Base-by-base conservation (phyloP, 2,797 vertebrate species). In the Chiroxiphia lanceolata region DNA sequence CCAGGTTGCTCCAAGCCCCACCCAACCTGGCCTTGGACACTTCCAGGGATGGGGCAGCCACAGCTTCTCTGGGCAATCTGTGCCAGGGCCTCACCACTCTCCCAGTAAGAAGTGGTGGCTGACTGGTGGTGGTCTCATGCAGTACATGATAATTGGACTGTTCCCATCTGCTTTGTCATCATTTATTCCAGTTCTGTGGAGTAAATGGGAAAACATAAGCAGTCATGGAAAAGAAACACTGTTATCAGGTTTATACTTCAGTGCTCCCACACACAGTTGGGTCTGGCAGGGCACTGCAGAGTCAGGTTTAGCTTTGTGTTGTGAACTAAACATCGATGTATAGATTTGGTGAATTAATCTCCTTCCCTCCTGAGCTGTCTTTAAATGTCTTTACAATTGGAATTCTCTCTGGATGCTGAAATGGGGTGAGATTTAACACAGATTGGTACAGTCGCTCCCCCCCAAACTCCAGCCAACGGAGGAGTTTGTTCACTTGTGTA, bases 391-490 rank as follows among this genome's bases (percentile, higher is more conserved):
- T 80, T 51, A 29, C 51, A 61, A 72, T 23, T 48, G 76, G 51
- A 89, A 7, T 85, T 84, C 77, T 96, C 89, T 93, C 91, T 97
- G 84, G 94, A 68, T 95, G 94, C 94, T 96, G 94, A 95, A 96
- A 94, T 0, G 78, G 94, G 94, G 87, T 87, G 95, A 97, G 94
- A 93, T 36, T 16, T 10, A 70, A 60, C 68, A 60, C 31, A 31
- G 87, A 74, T 42, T 71, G 87, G 40, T 88, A 13, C 0, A 2
- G 76, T 61, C 76, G 77, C 83, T 94, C 61, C 77, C 83, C 83
- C 47, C 70, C 67, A 70, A 90, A 33, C 33, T 83, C 75, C 81
- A 65, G 63, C 42, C 89, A 78, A 3, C 1, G 11, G 83, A 90
- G 94, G 94, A 84, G 53, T 89, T 90, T 78, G 91, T 78, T 95